Evolutionary conservation across 2,888 invertebrate species (phyloP).

Genomic region (Drosophila cognata): DNA sequence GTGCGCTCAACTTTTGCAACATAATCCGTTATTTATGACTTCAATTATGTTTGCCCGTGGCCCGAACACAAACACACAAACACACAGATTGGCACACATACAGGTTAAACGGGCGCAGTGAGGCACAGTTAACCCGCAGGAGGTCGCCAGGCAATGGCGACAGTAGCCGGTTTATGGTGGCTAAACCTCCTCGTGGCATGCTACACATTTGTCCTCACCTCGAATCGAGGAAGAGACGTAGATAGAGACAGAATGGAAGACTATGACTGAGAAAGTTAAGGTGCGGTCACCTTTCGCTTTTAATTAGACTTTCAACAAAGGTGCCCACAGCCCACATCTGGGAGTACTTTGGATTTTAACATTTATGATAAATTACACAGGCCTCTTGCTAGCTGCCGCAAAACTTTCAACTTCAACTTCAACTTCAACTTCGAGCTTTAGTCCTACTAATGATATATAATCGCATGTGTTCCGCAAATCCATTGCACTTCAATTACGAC

Average conservation of each 20-base stretch:
- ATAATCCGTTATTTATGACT: slow-evolving; percentile 81
- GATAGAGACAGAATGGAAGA: background rate
- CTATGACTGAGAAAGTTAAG: slow-evolving; percentile 28
- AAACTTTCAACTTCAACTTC: slow-evolving; percentile 9
- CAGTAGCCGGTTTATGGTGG: slow-evolving; percentile 23
- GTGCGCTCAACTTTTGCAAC: slow-evolving; percentile 71
- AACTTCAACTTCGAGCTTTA: slow-evolving; percentile 2
- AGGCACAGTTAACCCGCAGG: slow-evolving; percentile 62
- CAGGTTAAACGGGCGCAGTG: slow-evolving; percentile 72
- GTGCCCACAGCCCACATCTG: slow-evolving; percentile 24
- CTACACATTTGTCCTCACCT: slow-evolving; percentile 69
- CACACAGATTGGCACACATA: slow-evolving; percentile 15
- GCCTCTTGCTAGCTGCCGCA: background rate
- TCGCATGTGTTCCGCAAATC: slow-evolving; percentile 40
- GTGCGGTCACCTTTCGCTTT: slow-evolving; percentile 65
- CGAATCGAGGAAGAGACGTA: slow-evolving; percentile 25
- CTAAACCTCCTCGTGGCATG: slow-evolving; percentile 50
- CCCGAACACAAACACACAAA: slow-evolving; percentile 43
- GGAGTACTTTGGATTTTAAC: slow-evolving; percentile 39
- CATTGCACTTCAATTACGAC: slow-evolving; percentile 21
- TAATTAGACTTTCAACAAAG: slow-evolving; percentile 63
- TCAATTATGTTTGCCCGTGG: slow-evolving; percentile 78
- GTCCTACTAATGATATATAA: slow-evolving; percentile 35
- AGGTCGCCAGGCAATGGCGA: slow-evolving; percentile 37
- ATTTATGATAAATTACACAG: slow-evolving; percentile 55